phyloP scores from a whole-genome alignment of 1,140 invertebrate species.

The Adoxophyes honmai region DNA sequence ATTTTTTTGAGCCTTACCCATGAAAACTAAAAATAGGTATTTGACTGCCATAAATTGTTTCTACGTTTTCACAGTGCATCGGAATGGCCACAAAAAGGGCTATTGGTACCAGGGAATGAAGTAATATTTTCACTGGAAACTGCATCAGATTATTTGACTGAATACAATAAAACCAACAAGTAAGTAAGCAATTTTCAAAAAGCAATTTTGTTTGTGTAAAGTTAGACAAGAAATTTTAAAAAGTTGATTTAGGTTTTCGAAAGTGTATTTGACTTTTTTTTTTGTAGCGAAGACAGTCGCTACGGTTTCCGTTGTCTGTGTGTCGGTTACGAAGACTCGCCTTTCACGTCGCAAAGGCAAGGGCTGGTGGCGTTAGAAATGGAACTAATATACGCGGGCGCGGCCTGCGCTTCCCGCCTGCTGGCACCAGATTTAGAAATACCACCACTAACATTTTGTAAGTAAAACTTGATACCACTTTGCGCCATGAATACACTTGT shows the following conservation, averaged over 20 bases:
- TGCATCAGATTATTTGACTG: slow-evolving; percentile 95
- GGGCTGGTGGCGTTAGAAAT: slow-evolving; percentile 90
- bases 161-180: slow-evolving; percentile 82
- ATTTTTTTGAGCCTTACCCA: too few relatives aligned
- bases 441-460: slow-evolving; percentile 44
- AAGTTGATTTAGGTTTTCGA: too few relatives aligned
- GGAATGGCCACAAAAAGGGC: slow-evolving; percentile 92
- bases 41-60: not conserved
- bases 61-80: slow-evolving; percentile 74
- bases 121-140: slow-evolving; percentile 97
- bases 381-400: slow-evolving; percentile 93
- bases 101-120: slow-evolving; percentile 95
- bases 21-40: too few relatives aligned
- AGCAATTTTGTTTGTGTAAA: too few relatives aligned
- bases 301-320: slow-evolving; percentile 96
- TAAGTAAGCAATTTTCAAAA: too few relatives aligned
- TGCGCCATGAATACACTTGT: too few relatives aligned
- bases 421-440: slow-evolving; percentile 59
- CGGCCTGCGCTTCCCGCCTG: slow-evolving; percentile 84
- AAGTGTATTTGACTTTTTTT: slow-evolving; percentile 2
- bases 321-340: slow-evolving; percentile 91
- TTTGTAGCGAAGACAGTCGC: slow-evolving; percentile 65
- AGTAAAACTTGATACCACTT: slow-evolving; percentile 24
- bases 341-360: slow-evolving; percentile 73
- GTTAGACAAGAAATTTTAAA: too few relatives aligned